Base-by-base conservation (phyloP, 2,888 invertebrate genomes). In the Drosophila mimica region DNA sequence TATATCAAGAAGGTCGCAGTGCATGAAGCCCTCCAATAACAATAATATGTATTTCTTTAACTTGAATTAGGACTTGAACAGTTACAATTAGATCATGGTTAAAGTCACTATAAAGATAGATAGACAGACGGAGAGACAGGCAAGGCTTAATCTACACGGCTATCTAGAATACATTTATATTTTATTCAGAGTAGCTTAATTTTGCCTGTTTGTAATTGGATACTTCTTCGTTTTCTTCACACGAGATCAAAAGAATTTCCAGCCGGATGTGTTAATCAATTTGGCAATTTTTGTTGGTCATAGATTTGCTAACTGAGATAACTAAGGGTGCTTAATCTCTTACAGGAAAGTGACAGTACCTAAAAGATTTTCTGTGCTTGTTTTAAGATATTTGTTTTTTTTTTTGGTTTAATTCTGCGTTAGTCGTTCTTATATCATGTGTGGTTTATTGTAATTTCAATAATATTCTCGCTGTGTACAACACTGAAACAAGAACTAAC, bases 401-500 rank as follows among this genome's bases (percentile, higher is more conserved):
- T n/a, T n/a, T n/a, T n/a, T n/a, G n/a, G n/a, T n/a, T n/a, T n/a
- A 0, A 17, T 38, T 40, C 9, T 40, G 40, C n/a, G 0, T 20
- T 43, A 20, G 40, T 5, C 11, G 20, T 43, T 43, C n/a, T 1
- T 20, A 15, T 7, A 46, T 15, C 46, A 46, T 4, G 7, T 20
- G 7, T 15, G 0, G 38, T 38, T 17, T 38, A 20, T 7, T 20
- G 46, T 9, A 8, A 25, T 25, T 15, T 8, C 25, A 46, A 15
- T 46, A 46, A 25, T 17, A 25, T 54, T 36, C 56, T 13, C 13
- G 17, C 56, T 4, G 36, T 56, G 54, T 25, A 38, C 0, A 36
- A 7, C 3, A 17, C n/a, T 38, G n/a, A 38, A 30, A 17, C 13
- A n/a, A 57, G 43, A 54, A 62, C 60, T 46, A 75, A 76, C 56